Percentiles rank a stretch among this genome's conserved stretches.
Evolutionary conservation across 2,888 invertebrate genomes (phyloP).

Genomic region (Nephrotoma guestfalica): DNA sequence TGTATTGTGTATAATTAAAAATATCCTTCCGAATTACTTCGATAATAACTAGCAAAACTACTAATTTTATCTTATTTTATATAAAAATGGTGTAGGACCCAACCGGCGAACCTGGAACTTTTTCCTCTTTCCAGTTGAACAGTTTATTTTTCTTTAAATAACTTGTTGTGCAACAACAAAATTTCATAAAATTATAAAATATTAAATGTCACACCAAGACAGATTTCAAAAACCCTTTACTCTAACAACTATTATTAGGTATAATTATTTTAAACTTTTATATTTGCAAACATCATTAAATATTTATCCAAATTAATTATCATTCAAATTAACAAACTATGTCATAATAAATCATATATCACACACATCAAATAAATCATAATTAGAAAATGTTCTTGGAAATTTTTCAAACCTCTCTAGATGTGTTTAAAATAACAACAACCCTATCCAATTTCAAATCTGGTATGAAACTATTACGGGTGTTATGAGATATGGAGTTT

Average conservation of each 20-base stretch:
- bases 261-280: not conserved
- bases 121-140: too few relatives aligned
- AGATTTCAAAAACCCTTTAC: too few relatives aligned
- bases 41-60: too few relatives aligned
- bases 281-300: not conserved
- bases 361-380: not conserved
- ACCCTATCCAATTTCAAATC: not conserved
- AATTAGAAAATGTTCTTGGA: not conserved
- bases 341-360: not conserved
- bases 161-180: too few relatives aligned
- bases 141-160: too few relatives aligned
- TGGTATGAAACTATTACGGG: not conserved
- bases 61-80: too few relatives aligned
- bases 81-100: too few relatives aligned
- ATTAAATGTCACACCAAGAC: too few relatives aligned
- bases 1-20: too few relatives aligned
- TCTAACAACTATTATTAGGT: not conserved
- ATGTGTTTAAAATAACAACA: not conserved
- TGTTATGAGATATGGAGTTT: not conserved
- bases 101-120: too few relatives aligned
- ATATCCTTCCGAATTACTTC: too few relatives aligned
- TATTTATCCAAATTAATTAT: not conserved
- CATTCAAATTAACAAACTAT: not conserved
- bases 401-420: not conserved
- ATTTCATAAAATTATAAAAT: too few relatives aligned